Base-by-base conservation (phyloP, 2,888 invertebrate species). In the Girardia tigrina region DNA sequence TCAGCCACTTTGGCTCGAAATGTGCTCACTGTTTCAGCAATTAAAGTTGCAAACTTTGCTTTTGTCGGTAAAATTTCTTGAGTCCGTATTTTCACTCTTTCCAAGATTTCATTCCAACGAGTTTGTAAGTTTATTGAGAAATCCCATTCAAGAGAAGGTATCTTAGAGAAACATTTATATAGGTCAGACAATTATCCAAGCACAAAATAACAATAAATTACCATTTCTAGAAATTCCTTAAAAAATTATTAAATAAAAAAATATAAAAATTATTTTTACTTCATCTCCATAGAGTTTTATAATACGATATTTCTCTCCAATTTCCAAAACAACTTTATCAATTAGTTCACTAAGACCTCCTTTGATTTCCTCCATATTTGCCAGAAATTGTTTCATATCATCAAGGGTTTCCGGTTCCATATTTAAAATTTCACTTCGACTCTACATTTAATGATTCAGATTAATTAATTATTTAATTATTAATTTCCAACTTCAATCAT, bases 301-400 rank as follows among this genome's bases (percentile, higher is more conserved):
- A 23, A 72, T 71, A 1, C 72, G 36, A 77, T 72, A 76, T 42
- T 77, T 42, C 72, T 73, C 69, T 20, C 71, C 76, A 72, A 77
- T 42, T 28, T 76, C 73, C 27, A 69, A 42, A 27, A 71, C 23
- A 2, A 71, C 29, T 28, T 42, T 56, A 77, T 77, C 69, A 23
- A 69, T 14, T 14, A 26, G 23, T 75, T 76, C 71, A n/a, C 72
- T 72, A 36, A 71, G 16, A 72, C 75, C 73, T 20, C 73, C 36
- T 12, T 42, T 56, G 12, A 77, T 29, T 26, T 77, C 77, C 12
- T 72, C 76, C 23, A 77, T 77, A 26, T 77, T 69, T 16, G 56
- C 73, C 26, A 77, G 26, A 56, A 71, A 72, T 72, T 72, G 70
- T 56, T 77, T 77, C 71, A 77, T 42, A 14, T 77, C 76, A 26